Evolutionary conservation across 2,888 invertebrate species (phyloP), one percentile per base, ranked within the genome.

Genomic region (Oeneis ivallda): DNA sequence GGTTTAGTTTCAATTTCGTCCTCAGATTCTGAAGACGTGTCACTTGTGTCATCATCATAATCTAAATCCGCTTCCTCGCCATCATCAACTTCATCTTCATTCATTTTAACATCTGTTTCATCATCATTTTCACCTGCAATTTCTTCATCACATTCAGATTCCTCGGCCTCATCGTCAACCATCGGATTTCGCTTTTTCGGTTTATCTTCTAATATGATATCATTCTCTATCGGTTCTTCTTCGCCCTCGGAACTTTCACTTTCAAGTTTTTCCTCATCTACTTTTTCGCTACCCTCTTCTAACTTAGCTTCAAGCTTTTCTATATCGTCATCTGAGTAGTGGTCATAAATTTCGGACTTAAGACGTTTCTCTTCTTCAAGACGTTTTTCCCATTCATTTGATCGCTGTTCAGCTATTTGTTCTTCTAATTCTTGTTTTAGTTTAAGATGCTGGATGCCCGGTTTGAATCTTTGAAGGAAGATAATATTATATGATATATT

Each of bases 361-460:
- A 87, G 82, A 69, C 84, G 81, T 66, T 84, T 87, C 62, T 87
- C 90, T 50, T 85, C 83, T 73, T 95, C 93, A 37, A 93, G 85
- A 59, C 94, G 93, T 74, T 94, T 93, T 64, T 93, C 92, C 94
- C 96, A 94, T 73, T 96, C 94, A 66, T 95, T 92, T 47, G 94
- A 93, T 59, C 96, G 90, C 75, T 94, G 95, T 70, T 93, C 92
- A 2, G 94, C 94, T 77, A 98, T 97, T 83, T 95, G 92, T 13
- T 93, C 89, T 76, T 95, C 93, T 2, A 98, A 88, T 69, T 95
- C 94, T 68, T 94, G 93, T 78, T 95, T 95, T 61, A 98, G 86
- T 73, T 93, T 94, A n/a, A 93, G 81, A 71, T 95, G 93, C 73
- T 94, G 95, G 2, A 94, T 94, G 0, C 97, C 96, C 50, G 96